phyloP scores from a whole-genome alignment of 1,140 invertebrate genomes.

The Eriosoma lanigerum region DNA sequence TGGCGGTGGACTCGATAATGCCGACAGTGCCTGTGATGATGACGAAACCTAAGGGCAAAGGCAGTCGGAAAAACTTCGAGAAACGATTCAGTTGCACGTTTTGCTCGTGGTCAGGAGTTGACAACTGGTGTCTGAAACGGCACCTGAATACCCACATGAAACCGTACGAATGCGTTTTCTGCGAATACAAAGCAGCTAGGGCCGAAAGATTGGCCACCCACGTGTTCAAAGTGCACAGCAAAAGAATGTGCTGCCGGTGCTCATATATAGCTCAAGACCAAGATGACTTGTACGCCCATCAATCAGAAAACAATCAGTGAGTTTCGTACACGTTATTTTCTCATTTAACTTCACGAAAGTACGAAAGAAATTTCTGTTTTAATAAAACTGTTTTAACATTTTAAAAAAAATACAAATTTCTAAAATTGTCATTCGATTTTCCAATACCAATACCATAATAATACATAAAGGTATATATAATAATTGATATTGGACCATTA shows the following conservation, averaged over 20 bases:
- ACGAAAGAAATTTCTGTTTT: no score
- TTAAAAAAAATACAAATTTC: no score
- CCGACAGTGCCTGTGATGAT: not conserved
- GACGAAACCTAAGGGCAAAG: slow-evolving; percentile 4
- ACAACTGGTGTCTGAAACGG: slow-evolving; percentile 89
- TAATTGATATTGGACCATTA: no score
- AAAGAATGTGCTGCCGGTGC: slow-evolving; percentile 83
- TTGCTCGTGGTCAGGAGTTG: slow-evolving; percentile 88
- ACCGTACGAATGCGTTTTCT: slow-evolving; percentile 83
- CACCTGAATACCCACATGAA: slow-evolving; percentile 90
- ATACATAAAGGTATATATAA: no score
- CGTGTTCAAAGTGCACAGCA: slow-evolving; percentile 87
- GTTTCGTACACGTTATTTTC: slow-evolving; percentile 32
- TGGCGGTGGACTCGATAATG: slow-evolving; percentile 4
- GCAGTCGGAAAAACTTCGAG: slow-evolving; percentile 55
- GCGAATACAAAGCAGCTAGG: slow-evolving; percentile 87
- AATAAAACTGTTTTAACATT: no score
- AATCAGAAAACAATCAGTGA: slow-evolving; percentile 63
- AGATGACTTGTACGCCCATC: slow-evolving; percentile 73
- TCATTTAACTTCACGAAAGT: no score
- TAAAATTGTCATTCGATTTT: no score
- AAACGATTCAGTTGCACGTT: slow-evolving; percentile 79
- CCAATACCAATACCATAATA: no score
- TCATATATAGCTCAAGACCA: slow-evolving; percentile 80
- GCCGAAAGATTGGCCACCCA: slow-evolving; percentile 84